Conservation (phyloP, 2,888 invertebrate genomes). For the Drosophila macrospina region DNA sequence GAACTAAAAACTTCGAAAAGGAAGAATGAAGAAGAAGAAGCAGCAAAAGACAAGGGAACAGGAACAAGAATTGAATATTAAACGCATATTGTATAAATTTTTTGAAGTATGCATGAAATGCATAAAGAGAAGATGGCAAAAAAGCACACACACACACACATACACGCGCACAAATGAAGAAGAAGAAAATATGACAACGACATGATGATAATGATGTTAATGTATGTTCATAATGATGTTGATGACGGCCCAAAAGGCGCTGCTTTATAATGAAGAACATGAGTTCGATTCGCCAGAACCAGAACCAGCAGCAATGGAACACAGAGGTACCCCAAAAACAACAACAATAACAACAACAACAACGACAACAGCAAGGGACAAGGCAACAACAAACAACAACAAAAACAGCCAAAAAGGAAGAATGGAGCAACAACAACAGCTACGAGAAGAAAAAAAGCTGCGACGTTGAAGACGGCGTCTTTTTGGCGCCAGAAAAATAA, state of each 20-base stretch:
- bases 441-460: constrained; percentile 43
- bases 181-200: constrained; percentile 48
- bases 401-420: constrained; percentile 47
- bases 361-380: constrained; percentile 35
- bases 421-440: constrained; percentile 50
- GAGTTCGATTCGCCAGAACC: constrained; percentile 61
- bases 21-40: constrained; percentile 16
- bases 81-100: constrained; percentile 70
- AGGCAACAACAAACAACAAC: background rate
- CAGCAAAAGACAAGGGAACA: constrained; percentile 25
- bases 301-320: constrained; percentile 22
- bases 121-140: constrained; percentile 69
- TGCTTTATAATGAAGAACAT: constrained; percentile 76
- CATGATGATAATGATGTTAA: constrained; percentile 44
- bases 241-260: constrained; percentile 49
- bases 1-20: constrained; percentile 17
- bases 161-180: constrained; percentile 7
- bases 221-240: constrained; percentile 40
- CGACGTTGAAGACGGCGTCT: constrained; percentile 74
- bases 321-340: constrained; percentile 60
- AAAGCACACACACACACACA: constrained; percentile 16
- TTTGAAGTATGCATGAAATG: constrained; percentile 69
- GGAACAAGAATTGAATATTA: constrained; percentile 72
- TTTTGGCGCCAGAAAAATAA: constrained; percentile 84
- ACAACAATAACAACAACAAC: constrained; percentile 6